Percentiles rank a stretch among this genome's conserved stretches.
phyloP scores from a whole-genome alignment of 2,888 invertebrate genomes.

The Hylaea fasciaria region DNA sequence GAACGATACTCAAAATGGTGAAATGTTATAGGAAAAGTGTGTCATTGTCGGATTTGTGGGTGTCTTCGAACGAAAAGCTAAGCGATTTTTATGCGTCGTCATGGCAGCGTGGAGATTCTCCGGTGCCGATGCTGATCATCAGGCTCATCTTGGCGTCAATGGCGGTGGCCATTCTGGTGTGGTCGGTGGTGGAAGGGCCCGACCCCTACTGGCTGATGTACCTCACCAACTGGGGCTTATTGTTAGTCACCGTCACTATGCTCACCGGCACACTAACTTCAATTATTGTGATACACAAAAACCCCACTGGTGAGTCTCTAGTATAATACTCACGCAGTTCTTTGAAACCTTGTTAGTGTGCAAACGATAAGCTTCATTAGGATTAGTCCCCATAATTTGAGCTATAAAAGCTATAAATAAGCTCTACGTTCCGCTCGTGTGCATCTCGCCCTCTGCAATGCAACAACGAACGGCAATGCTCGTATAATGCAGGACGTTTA shows the following conservation, averaged over 20 bases:
- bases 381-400: slow-evolving; percentile 3
- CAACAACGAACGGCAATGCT: slow-evolving; percentile 3
- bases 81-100: slow-evolving; percentile 76
- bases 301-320: slow-evolving; percentile 57
- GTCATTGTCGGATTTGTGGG: slow-evolving; percentile 69
- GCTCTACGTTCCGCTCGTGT: slow-evolving; percentile 21
- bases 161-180: slow-evolving; percentile 61
- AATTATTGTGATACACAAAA: slow-evolving; percentile 50
- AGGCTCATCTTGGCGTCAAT: slow-evolving; percentile 57
- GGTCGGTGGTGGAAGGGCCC: slow-evolving; percentile 61
- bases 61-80: slow-evolving; percentile 64
- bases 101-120: slow-evolving; percentile 76
- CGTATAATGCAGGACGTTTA: slow-evolving; percentile 20
- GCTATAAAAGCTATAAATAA: slow-evolving; percentile 18
- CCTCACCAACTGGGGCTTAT: slow-evolving; percentile 78
- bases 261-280: slow-evolving; percentile 66
- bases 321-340: neutral
- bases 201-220: slow-evolving; percentile 66
- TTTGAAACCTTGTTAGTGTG: neutral
- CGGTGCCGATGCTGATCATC: slow-evolving; percentile 66
- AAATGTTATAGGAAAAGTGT: slow-evolving; percentile 70
- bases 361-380: neutral
- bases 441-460: slow-evolving; percentile 17
- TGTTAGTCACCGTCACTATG: slow-evolving; percentile 59
- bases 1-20: slow-evolving; percentile 64